Percentiles rank a stretch among this genome's conserved stretches.
These are phyloP conservation scores for Hyperoplus lanceolatus DNA, from an alignment of 2,797 vertebrate species.

Conservation along the genomic window DNA sequence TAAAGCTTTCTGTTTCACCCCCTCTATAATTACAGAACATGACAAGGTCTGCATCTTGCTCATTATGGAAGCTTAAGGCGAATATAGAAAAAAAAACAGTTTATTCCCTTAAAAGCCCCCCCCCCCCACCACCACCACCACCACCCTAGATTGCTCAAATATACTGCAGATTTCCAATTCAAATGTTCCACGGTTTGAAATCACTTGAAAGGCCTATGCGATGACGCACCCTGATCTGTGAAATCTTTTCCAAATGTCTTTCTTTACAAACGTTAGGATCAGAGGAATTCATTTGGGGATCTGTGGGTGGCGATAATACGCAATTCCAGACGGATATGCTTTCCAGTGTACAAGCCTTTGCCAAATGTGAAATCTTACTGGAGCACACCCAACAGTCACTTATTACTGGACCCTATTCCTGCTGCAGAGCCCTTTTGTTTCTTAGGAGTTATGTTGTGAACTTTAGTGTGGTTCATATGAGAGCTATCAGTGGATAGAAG, in stretches of 20 bases:
- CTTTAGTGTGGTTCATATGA: conserved; percentile 10
- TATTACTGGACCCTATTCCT: conserved; percentile 54
- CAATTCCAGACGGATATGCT: conserved; percentile 50
- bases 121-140: conserved; percentile 85
- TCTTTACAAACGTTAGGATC: conserved; percentile 81
- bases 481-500: conserved; percentile 3
- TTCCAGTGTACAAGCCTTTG: conserved; percentile 51
- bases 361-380: conserved; percentile 71
- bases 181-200: conserved; percentile 73
- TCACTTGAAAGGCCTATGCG: conserved; percentile 74
- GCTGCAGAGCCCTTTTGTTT: conserved; percentile 30
- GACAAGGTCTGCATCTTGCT: conserved; percentile 76
- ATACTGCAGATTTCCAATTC: conserved; percentile 66
- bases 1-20: conserved; percentile 55
- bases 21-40: conserved; percentile 57
- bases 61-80: conserved; percentile 83
- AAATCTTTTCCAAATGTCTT: conserved; percentile 77
- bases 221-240: conserved; percentile 72
- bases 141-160: conserved; percentile 63
- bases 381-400: conserved; percentile 59
- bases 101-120: conserved; percentile 80
- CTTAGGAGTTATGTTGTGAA: conserved; percentile 9
- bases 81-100: conserved; percentile 76
- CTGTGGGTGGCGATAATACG: conserved; percentile 76
- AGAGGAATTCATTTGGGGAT: conserved; percentile 80